Base-by-base conservation (phyloP, 2,888 invertebrate genomes). In the Agrochola litura region DNA sequence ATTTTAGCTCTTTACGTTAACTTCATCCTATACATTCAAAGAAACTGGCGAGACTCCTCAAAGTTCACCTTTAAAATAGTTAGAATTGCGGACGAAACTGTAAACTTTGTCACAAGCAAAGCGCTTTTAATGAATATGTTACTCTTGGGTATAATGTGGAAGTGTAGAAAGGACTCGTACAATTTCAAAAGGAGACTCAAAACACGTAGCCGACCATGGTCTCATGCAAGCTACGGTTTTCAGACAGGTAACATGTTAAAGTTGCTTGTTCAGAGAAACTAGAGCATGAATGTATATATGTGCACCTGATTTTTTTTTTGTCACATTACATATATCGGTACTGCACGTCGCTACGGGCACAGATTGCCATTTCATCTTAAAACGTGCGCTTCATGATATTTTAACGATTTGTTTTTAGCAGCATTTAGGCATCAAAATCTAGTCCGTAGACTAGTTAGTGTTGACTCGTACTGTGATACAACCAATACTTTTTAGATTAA, bases 21-120 rank as follows among this genome's bases (percentile, higher is more conserved):
- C 25, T 81, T 66, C n/a, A 56, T 65, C 8, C n/a, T 56, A 37
- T 66, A 46, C 16, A 61, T 63, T 61, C 6, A 60, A 66, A 73
- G 46, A 61, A 66, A 65, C 49, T 52, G 43, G 14, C n/a, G 22
- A 58, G 16, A 43, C n/a, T 25, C 8, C 9, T 30, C 12, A 63
- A 65, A 69, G 16, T 65, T 68, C n/a, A 60, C 25, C 46, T 81
- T 81, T 65, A 46, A 46, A 75, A 65, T 66, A 46, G 64, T 54
- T 12, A 46, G 22, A 19, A 19, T 16, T 60, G 54, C 19, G 30
- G 19, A 41, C 49, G 22, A 22, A 37, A 70, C 30, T 22, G 73
- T 41, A 12, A 69, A 77, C 16, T 73, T 61, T 49, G 52, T 58
- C 43, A 37, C 22, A 73, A 83, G 73, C 25, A 61, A 73, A 65